Conservation (phyloP, 1,140 invertebrate genomes). For the Archivesica marissinica region DNA sequence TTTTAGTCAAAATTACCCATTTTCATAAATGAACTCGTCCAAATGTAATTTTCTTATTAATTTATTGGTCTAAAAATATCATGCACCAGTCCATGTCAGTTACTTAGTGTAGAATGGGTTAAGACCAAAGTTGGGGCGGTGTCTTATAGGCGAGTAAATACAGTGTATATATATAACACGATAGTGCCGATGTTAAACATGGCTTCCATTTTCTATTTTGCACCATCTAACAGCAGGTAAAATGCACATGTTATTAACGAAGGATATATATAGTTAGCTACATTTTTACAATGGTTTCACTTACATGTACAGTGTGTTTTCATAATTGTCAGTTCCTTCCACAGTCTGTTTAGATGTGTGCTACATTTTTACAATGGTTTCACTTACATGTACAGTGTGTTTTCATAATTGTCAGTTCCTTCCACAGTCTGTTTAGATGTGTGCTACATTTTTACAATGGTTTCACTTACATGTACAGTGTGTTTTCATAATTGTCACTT, state of each 20-base stretch:
- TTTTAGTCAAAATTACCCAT: too few relatives aligned
- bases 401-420: neutral
- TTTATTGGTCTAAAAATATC: too few relatives aligned
- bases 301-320: neutral
- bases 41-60: too few relatives aligned
- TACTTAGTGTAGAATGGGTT: too few relatives aligned
- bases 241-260: neutral
- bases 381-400: neutral
- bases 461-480: neutral
- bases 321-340: neutral
- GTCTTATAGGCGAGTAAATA: too few relatives aligned
- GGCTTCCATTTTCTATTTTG: constrained; percentile 11
- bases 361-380: neutral
- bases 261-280: neutral
- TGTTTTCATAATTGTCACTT: neutral
- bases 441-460: too few relatives aligned
- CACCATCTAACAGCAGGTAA: neutral
- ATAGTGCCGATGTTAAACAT: constrained; percentile 15
- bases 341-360: too few relatives aligned
- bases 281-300: neutral
- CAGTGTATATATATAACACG: constrained; percentile 7
- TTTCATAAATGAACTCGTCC: too few relatives aligned
- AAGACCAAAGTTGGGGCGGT: too few relatives aligned
- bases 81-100: too few relatives aligned
- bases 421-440: too few relatives aligned